Conservation (phyloP, 2,888 invertebrate genomes). For the Meghimatium bilineatum region DNA sequence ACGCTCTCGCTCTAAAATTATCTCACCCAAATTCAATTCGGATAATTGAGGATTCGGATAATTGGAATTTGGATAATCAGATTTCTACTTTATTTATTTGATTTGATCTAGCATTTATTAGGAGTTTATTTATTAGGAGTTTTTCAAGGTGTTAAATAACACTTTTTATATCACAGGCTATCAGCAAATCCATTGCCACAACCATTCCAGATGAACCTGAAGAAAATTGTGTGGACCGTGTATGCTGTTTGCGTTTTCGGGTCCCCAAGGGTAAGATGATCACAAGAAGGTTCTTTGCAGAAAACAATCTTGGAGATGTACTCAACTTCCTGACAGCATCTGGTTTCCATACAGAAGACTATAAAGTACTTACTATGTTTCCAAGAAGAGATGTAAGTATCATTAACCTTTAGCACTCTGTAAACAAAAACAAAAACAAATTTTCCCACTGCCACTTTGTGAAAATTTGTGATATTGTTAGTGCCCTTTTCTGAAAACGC, state of each 20-base stretch:
- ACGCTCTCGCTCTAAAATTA: too few relatives aligned
- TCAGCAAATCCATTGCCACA: slow-evolving; percentile 74
- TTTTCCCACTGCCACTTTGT: background rate
- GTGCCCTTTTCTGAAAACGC: background rate
- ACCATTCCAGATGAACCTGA: slow-evolving; percentile 77
- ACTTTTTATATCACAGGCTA: slow-evolving; percentile 72
- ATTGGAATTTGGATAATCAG: too few relatives aligned
- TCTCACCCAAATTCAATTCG: too few relatives aligned
- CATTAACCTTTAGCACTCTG: too few relatives aligned
- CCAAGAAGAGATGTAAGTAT: slow-evolving; percentile 94
- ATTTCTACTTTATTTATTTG: too few relatives aligned
- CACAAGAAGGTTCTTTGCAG: slow-evolving; percentile 85
- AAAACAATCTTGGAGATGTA: slow-evolving; percentile 82
- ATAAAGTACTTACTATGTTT: slow-evolving; percentile 94
- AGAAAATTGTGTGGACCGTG: slow-evolving; percentile 64
- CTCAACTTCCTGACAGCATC: slow-evolving; percentile 91
- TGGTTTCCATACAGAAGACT: slow-evolving; percentile 91
- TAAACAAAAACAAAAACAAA: too few relatives aligned
- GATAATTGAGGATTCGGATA: too few relatives aligned
- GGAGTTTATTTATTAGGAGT: too few relatives aligned
- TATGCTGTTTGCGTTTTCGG: slow-evolving; percentile 83
- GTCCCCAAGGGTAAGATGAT: slow-evolving; percentile 87
- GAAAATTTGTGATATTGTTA: too few relatives aligned
- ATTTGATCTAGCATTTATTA: too few relatives aligned
- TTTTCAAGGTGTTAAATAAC: too few relatives aligned